Conservation (phyloP, 2,888 invertebrate species). For the Apotomis capreana region DNA sequence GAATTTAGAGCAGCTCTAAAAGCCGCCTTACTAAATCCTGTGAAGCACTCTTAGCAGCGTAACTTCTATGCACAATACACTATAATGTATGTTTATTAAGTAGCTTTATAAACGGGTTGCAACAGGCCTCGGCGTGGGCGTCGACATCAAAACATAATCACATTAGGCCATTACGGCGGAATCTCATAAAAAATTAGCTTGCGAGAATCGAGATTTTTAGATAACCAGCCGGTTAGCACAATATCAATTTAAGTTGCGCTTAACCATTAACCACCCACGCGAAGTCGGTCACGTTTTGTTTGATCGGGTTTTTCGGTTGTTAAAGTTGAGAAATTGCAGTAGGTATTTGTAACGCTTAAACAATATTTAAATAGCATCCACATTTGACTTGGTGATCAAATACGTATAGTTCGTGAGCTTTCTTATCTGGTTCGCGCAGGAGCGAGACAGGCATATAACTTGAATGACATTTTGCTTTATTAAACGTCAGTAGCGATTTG, state of each 20-base stretch:
- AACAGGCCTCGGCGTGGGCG: conserved; percentile 19
- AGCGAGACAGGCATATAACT: too few species aligned
- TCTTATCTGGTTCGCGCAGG: too few species aligned
- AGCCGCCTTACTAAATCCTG: too few species aligned
- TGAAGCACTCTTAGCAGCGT: too few species aligned
- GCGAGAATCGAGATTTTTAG: conserved; percentile 22
- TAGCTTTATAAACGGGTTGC: conserved; percentile 2
- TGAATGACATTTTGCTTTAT: too few species aligned
- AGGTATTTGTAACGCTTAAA: background rate
- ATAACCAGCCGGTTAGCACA: conserved; percentile 29
- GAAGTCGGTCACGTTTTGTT: conserved; percentile 6
- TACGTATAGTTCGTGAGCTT: too few species aligned
- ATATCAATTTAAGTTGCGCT: conserved; percentile 28
- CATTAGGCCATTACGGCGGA: conserved; percentile 13
- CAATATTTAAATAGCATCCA: too few species aligned
- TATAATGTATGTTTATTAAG: background rate
- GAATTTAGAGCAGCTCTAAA: too few species aligned
- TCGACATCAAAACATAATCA: conserved; percentile 28
- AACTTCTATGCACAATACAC: too few species aligned
- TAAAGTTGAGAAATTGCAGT: conserved; percentile 20
- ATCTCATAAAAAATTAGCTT: conserved; percentile 29
- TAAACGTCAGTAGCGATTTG: too few species aligned
- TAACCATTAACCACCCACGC: conserved; percentile 29
- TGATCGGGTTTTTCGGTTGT: background rate
- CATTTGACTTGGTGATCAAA: too few species aligned